Evolutionary conservation across 2,113 vertebrate species (phyloP), one percentile per base, ranked within the genome.

Genomic region (Ceratotherium simum): DNA sequence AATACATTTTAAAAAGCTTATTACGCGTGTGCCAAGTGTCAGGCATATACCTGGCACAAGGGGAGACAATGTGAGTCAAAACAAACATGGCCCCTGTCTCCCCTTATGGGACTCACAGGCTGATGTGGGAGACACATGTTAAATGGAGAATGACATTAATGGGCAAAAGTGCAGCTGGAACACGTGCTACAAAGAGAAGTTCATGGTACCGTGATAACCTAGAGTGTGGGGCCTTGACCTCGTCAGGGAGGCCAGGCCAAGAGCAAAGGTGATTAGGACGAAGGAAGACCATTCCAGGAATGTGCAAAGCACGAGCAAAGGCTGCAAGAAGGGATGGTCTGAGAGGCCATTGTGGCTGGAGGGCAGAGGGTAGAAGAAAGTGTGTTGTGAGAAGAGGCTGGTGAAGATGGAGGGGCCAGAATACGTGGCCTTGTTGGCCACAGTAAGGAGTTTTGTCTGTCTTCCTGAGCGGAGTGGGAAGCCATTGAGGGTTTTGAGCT

Each of bases 391-490:
- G 5, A 48, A 54, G 72, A 58, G 76, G 21, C 14, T 36, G 58
- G 31, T 29, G 1, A 46, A 33, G 33, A 9, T 0, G 1, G 33
- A 5, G 16, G 5, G 18, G 39, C 16, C 29, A 18, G 51, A 8
- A 25, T 13, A 0, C 64, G 12, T 3, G 10, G 29, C n/a, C 65
- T 64, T 20, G 3, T 27, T 58, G 39, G 29, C 70, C 39, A 25
- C 3, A 16, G 2, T 27, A 16, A 70, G 58, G 62, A 29, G 18
- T 51, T 51, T n/a, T 39, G 21, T 62, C 42, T 73, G 46, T 42
- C 65, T 78, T 73, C 25, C 56, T 54, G 69, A 95, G 82, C 6
- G 10, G 60, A 48, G 23, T 31, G 31, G 31, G 58, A 65, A 17
- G 0, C 8, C 58, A 73, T 0, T 62, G 25, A 75, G 25, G 18